These are phyloP conservation scores for Chauna torquata DNA, from an alignment of 2,113 vertebrate species.

Conservation along the genomic window DNA sequence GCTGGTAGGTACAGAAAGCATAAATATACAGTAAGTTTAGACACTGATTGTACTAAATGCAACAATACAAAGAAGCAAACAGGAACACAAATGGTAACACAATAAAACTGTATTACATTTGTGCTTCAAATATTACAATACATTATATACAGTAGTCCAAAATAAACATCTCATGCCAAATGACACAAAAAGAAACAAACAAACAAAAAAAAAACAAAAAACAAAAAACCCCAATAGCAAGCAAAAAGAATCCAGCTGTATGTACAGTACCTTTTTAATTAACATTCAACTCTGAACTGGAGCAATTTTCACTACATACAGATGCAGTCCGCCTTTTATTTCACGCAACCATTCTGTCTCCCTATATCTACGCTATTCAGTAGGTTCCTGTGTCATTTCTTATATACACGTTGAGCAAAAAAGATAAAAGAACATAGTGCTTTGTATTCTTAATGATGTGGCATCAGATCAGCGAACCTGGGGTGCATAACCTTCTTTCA, in stretches of 20 bases:
- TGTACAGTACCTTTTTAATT: slow-evolving; percentile 83
- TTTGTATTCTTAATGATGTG: slow-evolving; percentile 76
- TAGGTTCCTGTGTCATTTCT: slow-evolving; percentile 79
- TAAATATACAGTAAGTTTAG: slow-evolving; percentile 82
- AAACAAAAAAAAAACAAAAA: slow-evolving; percentile 67
- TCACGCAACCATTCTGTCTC: slow-evolving; percentile 74
- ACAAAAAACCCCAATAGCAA: slow-evolving; percentile 81
- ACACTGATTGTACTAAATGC: slow-evolving; percentile 87
- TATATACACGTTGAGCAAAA: slow-evolving; percentile 82
- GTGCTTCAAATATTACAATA: slow-evolving; percentile 98
- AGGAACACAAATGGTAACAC: slow-evolving; percentile 89
- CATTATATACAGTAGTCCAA: slow-evolving; percentile 96
- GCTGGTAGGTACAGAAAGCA: slow-evolving; percentile 83
- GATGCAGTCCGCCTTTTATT: slow-evolving; percentile 78
- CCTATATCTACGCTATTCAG: slow-evolving; percentile 91
- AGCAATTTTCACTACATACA: slow-evolving; percentile 82
- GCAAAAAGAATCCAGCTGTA: slow-evolving; percentile 76
- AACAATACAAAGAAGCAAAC: slow-evolving; percentile 85
- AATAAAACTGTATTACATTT: slow-evolving; percentile 99
- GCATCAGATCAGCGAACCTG: slow-evolving; percentile 90
- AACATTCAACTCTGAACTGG: slow-evolving; percentile 83
- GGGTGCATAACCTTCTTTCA: slow-evolving; percentile 97
- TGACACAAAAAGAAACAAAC: slow-evolving; percentile 84
- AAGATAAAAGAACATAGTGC: slow-evolving; percentile 84
- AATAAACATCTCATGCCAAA: slow-evolving; percentile 98